These are phyloP conservation scores for Riparia riparia DNA, from an alignment of 2,113 vertebrate genomes.

Conservation along the genomic window DNA sequence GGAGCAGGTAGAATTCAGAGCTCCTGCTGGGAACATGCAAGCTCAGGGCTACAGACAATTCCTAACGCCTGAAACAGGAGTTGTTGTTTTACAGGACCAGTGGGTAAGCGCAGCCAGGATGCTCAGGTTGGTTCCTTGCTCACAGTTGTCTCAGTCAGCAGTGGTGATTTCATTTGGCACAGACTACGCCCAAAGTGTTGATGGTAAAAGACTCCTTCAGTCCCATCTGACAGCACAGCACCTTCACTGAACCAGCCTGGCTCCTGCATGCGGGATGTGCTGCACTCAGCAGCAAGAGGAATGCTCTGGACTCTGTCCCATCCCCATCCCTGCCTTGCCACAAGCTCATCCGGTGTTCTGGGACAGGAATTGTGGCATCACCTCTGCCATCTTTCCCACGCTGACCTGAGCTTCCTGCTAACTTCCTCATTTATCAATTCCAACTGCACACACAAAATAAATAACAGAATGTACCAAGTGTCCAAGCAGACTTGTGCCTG, in stretches of 20 bases:
- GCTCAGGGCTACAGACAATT: neutral
- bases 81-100: neutral
- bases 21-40: neutral
- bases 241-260: neutral
- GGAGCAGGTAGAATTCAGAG: neutral
- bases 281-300: neutral
- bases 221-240: fast-evolving
- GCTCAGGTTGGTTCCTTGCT: neutral
- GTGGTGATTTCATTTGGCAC: neutral
- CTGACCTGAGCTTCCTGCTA: neutral
- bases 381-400: neutral
- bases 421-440: neutral
- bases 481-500: neutral
- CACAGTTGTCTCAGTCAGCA: neutral
- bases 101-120: neutral
- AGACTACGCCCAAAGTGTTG: neutral
- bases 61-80: neutral
- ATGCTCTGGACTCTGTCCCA: neutral
- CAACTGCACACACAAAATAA: neutral
- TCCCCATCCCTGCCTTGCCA: neutral
- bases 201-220: neutral
- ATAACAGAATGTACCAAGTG: neutral
- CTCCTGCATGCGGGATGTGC: neutral
- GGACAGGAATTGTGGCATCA: fast-evolving
- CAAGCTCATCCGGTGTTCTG: neutral